Evolutionary conservation across 2,113 vertebrate species (phyloP).

Genomic region (Varanus komodoensis): DNA sequence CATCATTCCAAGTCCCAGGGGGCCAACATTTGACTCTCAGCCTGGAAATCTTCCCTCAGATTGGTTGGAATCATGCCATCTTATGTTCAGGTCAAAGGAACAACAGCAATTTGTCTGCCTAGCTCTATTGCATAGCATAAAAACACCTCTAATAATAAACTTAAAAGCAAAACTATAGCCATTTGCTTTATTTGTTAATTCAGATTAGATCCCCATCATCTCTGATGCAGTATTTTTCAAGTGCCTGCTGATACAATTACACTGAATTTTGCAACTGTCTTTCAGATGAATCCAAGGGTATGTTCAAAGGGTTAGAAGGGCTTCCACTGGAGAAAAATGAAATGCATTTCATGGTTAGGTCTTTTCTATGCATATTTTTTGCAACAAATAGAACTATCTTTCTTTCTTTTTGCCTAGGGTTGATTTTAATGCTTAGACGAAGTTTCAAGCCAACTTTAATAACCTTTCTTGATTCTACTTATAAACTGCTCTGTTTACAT

Average conservation of each 20-base stretch:
- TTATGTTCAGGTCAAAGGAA: conserved; percentile 79
- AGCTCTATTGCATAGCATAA: conserved; percentile 68
- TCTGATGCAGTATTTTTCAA: conserved; percentile 42
- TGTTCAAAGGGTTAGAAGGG: conserved; percentile 25
- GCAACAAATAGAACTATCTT: conserved; percentile 32
- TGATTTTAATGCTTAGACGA: neutral
- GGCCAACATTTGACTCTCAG: conserved; percentile 74
- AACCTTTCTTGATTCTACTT: neutral
- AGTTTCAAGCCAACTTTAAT: neutral
- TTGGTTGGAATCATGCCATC: conserved; percentile 76
- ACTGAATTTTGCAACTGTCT: conserved; percentile 51
- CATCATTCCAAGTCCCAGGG: conserved; percentile 70
- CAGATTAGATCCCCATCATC: conserved; percentile 59
- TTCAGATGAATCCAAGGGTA: conserved; percentile 32
- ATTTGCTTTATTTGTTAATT: conserved; percentile 69
- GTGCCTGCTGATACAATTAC: conserved; percentile 41
- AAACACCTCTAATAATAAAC: conserved; percentile 74
- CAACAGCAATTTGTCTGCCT: conserved; percentile 78
- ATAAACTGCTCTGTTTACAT: neutral
- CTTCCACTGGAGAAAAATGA: conserved; percentile 48
- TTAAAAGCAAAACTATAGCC: conserved; percentile 64
- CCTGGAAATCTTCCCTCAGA: conserved; percentile 73
- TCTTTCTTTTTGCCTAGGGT: neutral
- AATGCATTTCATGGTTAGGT: conserved; percentile 49
- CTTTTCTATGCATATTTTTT: conserved; percentile 40